Evolutionary conservation across 2,797 vertebrate species (phyloP), one percentile per base, ranked within the genome.

Genomic region (Gila robusta): DNA sequence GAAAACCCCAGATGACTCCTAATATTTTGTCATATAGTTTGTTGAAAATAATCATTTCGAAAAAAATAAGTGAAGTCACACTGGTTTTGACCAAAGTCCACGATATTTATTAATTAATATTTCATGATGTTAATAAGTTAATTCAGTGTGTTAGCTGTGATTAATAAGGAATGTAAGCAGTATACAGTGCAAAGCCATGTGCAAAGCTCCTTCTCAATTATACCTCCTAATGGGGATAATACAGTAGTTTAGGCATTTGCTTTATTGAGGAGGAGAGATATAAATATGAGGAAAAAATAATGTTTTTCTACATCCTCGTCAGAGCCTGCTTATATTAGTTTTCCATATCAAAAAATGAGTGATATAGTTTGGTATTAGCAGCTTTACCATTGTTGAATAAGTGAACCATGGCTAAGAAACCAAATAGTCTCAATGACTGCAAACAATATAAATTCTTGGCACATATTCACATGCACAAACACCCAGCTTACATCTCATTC

Each of bases 111-210:
- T 88, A 78, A 69, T 81, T 59, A 32, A 44, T 82, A 11, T 10
- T 81, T 39, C 81, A 76, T 52, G 16, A 44, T 44, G 76, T 82
- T 86, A 83, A 44, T 81, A 23, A 89, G 92, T 93, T 91, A 93
- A 93, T 89, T 86, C 80, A 70, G 83, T 89, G 44, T 73, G 54
- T 79, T 47, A 67, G 19, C 81, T 87, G 80, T 87, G 82, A 87
- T 79, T 87, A 79, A 72, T 70, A 88, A 89, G 87, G 83, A 89
- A 91, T 88, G 83, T 89, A 79, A 88, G 83, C 83, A 79, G 67
- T 76, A 21, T 87, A 71, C 78, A 85, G 26, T 23, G 79, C 84
- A 82, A 35, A 77, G 52, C 78, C 76, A 41, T 86, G 47, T 85
- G 84, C 78, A 90, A 88, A 10, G 80, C 17, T 35, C 69, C 86